A percentile compares a stretch with the other conserved stretches of the same genome.
phyloP scores from a whole-genome alignment of 2,888 invertebrate species.

The Volucella zonaria region DNA sequence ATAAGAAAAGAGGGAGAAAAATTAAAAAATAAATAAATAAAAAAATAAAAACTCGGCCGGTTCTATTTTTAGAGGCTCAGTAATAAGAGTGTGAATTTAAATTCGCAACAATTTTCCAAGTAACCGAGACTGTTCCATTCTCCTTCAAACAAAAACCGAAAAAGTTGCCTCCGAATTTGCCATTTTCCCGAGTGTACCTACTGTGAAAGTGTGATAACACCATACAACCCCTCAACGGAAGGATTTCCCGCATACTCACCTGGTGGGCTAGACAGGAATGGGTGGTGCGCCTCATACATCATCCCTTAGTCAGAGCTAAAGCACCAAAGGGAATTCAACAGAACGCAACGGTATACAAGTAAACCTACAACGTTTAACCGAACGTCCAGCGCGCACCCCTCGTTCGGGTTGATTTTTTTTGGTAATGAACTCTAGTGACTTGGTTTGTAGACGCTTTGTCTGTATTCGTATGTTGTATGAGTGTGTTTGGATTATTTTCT shows the following conservation, averaged over 20 bases:
- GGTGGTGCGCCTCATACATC: slow-evolving; percentile 54
- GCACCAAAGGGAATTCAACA: slow-evolving; percentile 46
- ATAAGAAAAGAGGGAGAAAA: neutral
- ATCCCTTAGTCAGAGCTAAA: slow-evolving; percentile 41
- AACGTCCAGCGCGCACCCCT: slow-evolving; percentile 1
- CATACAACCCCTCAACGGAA: slow-evolving; percentile 15
- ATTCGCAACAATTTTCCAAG: slow-evolving; percentile 56
- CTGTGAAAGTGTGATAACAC: slow-evolving; percentile 59
- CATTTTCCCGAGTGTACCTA: slow-evolving; percentile 49
- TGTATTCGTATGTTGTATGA: no score
- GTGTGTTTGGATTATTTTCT: neutral
- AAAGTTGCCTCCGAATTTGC: slow-evolving; percentile 44
- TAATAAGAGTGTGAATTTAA: slow-evolving; percentile 52
- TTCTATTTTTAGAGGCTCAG: slow-evolving; percentile 70
- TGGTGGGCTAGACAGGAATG: slow-evolving; percentile 48
- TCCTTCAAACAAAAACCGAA: neutral
- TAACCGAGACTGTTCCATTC: slow-evolving; percentile 46
- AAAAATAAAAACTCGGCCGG: slow-evolving; percentile 40
- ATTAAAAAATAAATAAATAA: slow-evolving; percentile 10
- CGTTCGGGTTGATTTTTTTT: slow-evolving; percentile 35
- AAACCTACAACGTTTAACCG: neutral
- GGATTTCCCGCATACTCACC: slow-evolving; percentile 55
- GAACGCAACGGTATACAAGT: slow-evolving; percentile 7
- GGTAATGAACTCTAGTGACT: slow-evolving; percentile 49
- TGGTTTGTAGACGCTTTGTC: slow-evolving; percentile 1